These are phyloP conservation scores for Guaruba guarouba DNA, from an alignment of 2,113 vertebrate species.

Conservation along the genomic window DNA sequence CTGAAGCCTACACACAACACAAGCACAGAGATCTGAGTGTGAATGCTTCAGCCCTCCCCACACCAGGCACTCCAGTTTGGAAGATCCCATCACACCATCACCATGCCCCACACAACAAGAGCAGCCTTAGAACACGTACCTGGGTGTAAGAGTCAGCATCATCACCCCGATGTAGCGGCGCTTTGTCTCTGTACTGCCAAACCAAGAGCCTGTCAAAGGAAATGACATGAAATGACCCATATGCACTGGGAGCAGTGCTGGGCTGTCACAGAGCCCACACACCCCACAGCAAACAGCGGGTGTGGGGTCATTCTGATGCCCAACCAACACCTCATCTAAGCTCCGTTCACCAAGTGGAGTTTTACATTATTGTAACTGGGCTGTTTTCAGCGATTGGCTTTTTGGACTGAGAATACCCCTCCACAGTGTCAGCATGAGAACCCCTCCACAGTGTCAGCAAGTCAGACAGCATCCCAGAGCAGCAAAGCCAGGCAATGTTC, in stretches of 20 bases:
- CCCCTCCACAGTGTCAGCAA: neutral
- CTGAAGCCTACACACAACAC: neutral
- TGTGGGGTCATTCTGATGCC: neutral
- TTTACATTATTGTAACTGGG: neutral
- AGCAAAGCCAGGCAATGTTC: neutral
- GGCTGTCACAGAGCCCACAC: neutral
- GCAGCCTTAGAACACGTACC: conserved; percentile 61
- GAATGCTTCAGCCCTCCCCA: neutral
- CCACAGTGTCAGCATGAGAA: neutral
- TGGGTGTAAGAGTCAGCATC: conserved; percentile 92
- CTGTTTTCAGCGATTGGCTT: neutral
- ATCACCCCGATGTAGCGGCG: conserved; percentile 92
- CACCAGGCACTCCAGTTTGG: accelerated
- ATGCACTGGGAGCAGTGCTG: neutral
- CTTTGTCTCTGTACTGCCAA: conserved; percentile 73
- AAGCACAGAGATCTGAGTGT: accelerated
- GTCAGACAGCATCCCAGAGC: neutral
- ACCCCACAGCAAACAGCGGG: accelerated
- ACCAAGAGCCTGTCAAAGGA: conserved; percentile 78
- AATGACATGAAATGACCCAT: neutral
- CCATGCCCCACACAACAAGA: neutral
- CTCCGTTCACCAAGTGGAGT: neutral
- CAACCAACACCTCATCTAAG: too few relatives aligned
- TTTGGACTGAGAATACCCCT: neutral
- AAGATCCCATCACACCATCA: neutral